phyloP scores from a whole-genome alignment of 2,888 invertebrate genomes.

The Axea sp. region DNA sequence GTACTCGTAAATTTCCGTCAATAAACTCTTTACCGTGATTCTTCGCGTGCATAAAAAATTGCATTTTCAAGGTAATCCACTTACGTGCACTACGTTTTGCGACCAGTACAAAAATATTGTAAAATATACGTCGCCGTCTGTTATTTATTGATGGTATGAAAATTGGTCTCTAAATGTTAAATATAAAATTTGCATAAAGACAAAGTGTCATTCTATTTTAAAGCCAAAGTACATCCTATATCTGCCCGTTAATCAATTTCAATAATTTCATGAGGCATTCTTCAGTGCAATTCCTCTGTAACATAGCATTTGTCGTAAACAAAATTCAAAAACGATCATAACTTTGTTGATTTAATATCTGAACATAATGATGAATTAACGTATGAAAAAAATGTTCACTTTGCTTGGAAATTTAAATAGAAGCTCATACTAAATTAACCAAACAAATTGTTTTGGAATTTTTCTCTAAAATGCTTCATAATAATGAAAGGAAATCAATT shows the following conservation, averaged over 20 bases:
- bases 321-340: too few species aligned
- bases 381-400: too few species aligned
- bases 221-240: neutral
- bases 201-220: conserved; percentile 29
- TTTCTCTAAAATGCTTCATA: too few species aligned
- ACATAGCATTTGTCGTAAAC: too few species aligned
- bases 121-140: conserved; percentile 32
- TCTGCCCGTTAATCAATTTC: conserved; percentile 1
- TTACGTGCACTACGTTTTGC: conserved; percentile 22
- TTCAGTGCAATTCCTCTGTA: too few species aligned
- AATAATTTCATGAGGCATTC: too few species aligned
- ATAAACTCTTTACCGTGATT: conserved; percentile 36
- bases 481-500: too few species aligned
- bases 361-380: too few species aligned
- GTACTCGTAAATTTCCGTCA: conserved; percentile 43
- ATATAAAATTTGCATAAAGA: conserved; percentile 41
- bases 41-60: conserved; percentile 34
- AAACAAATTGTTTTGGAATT: too few species aligned
- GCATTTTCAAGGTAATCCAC: conserved; percentile 52
- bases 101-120: conserved; percentile 37
- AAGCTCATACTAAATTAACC: too few species aligned
- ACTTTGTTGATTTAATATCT: too few species aligned
- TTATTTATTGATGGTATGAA: conserved; percentile 44
- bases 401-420: too few species aligned
- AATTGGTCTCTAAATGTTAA: conserved; percentile 43